phyloP scores from a whole-genome alignment of 2,888 invertebrate genomes.

The Smittia sp. region DNA sequence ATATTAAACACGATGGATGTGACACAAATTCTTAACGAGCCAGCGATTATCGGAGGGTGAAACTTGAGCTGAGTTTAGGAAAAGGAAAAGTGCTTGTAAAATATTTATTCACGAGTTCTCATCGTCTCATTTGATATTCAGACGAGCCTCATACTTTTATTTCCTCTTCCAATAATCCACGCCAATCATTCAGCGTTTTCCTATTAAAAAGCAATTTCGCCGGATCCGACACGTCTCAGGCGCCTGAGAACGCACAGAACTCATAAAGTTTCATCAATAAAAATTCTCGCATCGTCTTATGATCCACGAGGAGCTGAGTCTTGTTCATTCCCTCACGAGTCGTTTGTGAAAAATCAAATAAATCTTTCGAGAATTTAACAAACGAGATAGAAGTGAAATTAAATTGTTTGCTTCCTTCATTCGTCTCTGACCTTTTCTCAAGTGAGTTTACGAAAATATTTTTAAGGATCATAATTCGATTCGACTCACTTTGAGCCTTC shows the following conservation, averaged over 20 bases:
- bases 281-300: background rate
- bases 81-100: slow-evolving; percentile 10
- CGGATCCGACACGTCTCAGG: slow-evolving; percentile 8
- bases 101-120: slow-evolving; percentile 8
- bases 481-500: too few species aligned
- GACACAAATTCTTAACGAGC: slow-evolving; percentile 17
- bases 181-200: background rate
- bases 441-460: too few species aligned
- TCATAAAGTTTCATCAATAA: slow-evolving; percentile 4
- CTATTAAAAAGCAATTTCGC: slow-evolving; percentile 10
- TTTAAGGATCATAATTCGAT: too few species aligned
- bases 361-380: background rate
- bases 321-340: too few species aligned
- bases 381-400: background rate
- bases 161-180: slow-evolving; percentile 4
- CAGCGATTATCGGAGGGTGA: background rate
- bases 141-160: background rate
- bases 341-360: background rate
- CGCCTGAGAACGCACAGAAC: background rate
- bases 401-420: background rate
- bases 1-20: slow-evolving; percentile 12
- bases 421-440: background rate
- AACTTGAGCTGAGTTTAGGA: background rate
- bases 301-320: too few species aligned
- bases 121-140: slow-evolving; percentile 11